phyloP scores from a whole-genome alignment of 2,113 vertebrate species.

The Oenanthe oenanthe region DNA sequence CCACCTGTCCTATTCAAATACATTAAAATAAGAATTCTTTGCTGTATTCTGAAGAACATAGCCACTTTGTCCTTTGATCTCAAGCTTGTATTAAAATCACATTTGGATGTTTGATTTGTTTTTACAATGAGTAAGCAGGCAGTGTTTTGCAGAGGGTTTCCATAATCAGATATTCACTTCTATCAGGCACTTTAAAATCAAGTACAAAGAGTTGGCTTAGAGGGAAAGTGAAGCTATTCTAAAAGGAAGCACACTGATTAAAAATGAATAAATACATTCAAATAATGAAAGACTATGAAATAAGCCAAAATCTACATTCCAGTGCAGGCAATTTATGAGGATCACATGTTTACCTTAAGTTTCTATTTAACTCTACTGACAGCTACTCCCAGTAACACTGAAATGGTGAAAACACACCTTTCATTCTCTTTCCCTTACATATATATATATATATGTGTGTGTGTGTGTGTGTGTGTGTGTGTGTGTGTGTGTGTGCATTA shows the following conservation, averaged over 20 bases:
- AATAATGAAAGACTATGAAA: constrained; percentile 24
- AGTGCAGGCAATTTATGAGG: background rate
- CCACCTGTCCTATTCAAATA: constrained; percentile 15
- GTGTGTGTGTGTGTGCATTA: background rate
- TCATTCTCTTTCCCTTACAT: background rate
- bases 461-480: too few species aligned
- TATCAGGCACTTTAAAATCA: constrained; percentile 39
- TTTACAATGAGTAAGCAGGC: constrained; percentile 12
- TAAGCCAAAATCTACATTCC: background rate
- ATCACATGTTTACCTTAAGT: background rate
- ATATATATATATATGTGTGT: background rate
- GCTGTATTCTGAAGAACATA: background rate
- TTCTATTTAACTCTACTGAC: background rate
- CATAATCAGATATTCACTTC: constrained; percentile 35
- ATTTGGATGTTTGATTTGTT: constrained; percentile 46
- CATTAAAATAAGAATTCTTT: constrained; percentile 19
- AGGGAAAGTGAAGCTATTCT: constrained; percentile 13
- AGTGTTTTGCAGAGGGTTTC: constrained; percentile 15
- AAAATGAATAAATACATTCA: constrained; percentile 52
- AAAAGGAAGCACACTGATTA: constrained; percentile 32
- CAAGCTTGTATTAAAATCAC: constrained; percentile 32
- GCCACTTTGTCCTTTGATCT: constrained; percentile 31
- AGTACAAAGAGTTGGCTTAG: background rate
- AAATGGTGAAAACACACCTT: background rate
- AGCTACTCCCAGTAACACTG: background rate